phyloP scores from a whole-genome alignment of 2,888 invertebrate genomes.

The Ochropacha duplaris region DNA sequence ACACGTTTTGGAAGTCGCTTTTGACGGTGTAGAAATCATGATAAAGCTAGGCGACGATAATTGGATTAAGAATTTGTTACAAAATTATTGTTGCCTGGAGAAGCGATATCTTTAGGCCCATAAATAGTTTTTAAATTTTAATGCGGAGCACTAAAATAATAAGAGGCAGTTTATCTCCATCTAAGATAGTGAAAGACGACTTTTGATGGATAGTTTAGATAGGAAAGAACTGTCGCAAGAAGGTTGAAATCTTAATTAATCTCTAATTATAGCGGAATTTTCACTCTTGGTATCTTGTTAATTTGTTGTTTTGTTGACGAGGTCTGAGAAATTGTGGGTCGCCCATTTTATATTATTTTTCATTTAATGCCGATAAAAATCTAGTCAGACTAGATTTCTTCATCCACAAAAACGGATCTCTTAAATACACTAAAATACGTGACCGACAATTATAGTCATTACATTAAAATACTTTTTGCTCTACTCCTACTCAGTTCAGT shows the following conservation, averaged over 20 bases:
- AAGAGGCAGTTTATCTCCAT: constrained; percentile 19
- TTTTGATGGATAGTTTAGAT: constrained; percentile 45
- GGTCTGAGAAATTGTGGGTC: background rate
- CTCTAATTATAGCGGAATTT: constrained; percentile 26
- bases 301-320: background rate
- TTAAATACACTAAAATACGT: background rate
- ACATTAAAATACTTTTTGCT: constrained; percentile 19
- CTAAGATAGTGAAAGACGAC: constrained; percentile 26
- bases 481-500: constrained; percentile 16
- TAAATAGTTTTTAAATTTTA: too few species aligned
- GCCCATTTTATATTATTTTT: background rate
- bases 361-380: background rate
- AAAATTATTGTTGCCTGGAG: too few species aligned
- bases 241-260: constrained; percentile 34
- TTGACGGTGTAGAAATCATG: background rate
- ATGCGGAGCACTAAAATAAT: background rate
- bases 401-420: background rate
- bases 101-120: too few species aligned
- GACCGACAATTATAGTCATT: constrained; percentile 26
- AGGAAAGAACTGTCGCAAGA: constrained; percentile 27
- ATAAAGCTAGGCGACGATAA: background rate
- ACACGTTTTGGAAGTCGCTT: constrained; percentile 15
- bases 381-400: background rate
- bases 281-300: background rate
- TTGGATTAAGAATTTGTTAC: background rate